Base-by-base conservation (phyloP, 2,888 invertebrate genomes). In the Diaphora mendica region DNA sequence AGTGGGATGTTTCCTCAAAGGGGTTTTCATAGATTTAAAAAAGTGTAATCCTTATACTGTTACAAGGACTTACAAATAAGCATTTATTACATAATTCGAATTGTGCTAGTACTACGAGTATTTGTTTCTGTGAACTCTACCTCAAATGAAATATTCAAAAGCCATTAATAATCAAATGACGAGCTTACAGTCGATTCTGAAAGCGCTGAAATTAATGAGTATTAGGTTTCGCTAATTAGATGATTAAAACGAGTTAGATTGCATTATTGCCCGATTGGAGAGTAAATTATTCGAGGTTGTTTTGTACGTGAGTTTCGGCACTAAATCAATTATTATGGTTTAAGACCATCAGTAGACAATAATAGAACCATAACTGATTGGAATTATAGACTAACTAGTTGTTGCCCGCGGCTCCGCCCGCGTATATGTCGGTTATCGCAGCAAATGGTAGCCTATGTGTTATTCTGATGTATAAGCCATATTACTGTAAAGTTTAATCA, bases 231-330 rank as follows among this genome's bases (percentile, higher is more conserved):
- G 75, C 64, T 77, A 81, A 82, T 76, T 70, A 75, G 55, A 66
- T 73, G 26, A 80, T 84, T 82, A 26, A 71, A 70, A 73, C 42
- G 70, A 77, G 81, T 79, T 77, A 76, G 74, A 70, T 68, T 72
- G 26, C 62, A 26, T 62, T 30, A 59, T 26, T 59, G 17, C 30
- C 2, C 30, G 30, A 62, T 62, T 62, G 15, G 26, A 30, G 30
- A 62, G 62, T 17, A 30, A 62, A 17, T 30, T 62, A 30, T 2
- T 62, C 2, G 17, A 5, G 13, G 7, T 62, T 30, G 62, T 30
- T 62, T 30, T 62, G 17, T 30, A 62, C 5, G 30, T 11, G 62
- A 62, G 30, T 62, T 30, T 30, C 2, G 5, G 17, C 17, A 0
- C 26, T 17, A 7, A 62, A 62, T 62, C 17, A 30, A 62, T 30